Base-by-base conservation (phyloP, 2,797 vertebrate species). In the Aeoliscus strigatus region DNA sequence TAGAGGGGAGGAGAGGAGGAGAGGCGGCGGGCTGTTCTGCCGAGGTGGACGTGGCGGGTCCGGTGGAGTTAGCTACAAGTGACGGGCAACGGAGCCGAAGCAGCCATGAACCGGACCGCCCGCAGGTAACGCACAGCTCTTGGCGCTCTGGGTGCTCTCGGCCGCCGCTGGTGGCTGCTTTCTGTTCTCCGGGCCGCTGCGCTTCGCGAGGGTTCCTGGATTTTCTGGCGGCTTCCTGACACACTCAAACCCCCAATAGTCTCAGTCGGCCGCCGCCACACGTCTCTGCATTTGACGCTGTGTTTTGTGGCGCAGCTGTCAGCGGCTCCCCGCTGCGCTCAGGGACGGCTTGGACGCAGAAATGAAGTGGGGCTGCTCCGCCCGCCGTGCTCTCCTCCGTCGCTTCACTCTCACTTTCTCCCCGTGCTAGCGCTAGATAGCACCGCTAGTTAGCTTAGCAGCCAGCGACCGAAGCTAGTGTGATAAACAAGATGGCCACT, bases 1-100 rank as follows among this genome's bases (percentile, higher is more conserved):
- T 51, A 54, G 68, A 61, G 75, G 70, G 60, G 61, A 61, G 64
- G 72, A 63, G 76, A 68, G 73, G 60, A 75, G 65, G 72, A 42
- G 78, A 71, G 73, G 77, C 69, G 73, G 79, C 66, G 68, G 77
- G 80, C 35, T 75, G 69, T 73, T 68, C 60, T 80, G 80, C 71
- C 74, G 81, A 82, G 81, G 87, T 75, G 87, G 88, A 90, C 88
- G 88, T 90, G 88, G 88, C 87, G 87, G 82, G 72, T 86, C 82
- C 83, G 68, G 67, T 47, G 55, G 77, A 82, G 71, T 57, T 39
- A 77, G 66, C 69, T 60, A 37, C 54, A 50, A 79, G 68, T 57
- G 66, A 67, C 61, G 68, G 73, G 64, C 60, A 67, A 66, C 36
- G 62, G 53, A 60, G 40, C 75, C 67, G 57, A 74, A 55, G 51